Conservation (phyloP, 2,888 invertebrate species). For the Slavum lentiscoides region DNA sequence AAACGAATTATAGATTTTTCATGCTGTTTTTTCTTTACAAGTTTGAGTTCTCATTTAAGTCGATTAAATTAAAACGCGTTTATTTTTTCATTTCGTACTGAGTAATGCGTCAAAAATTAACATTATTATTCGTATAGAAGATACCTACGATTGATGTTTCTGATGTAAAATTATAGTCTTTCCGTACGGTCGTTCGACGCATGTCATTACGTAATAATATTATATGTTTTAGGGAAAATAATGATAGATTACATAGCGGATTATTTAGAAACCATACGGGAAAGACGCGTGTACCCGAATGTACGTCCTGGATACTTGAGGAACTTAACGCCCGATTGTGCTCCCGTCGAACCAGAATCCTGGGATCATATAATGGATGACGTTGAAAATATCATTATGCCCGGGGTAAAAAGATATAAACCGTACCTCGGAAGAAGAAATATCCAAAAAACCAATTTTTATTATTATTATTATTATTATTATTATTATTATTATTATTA, state of each 20-base stretch:
- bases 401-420: conserved; percentile 78
- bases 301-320: conserved; percentile 94
- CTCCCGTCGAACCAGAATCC: conserved; percentile 83
- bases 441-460: too few relatives aligned
- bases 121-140: too few relatives aligned
- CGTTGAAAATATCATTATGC: conserved; percentile 93
- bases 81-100: background rate
- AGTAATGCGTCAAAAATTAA: too few relatives aligned
- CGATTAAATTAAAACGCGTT: background rate
- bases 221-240: conserved; percentile 76
- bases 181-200: too few relatives aligned
- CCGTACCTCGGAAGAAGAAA: too few relatives aligned
- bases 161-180: too few relatives aligned
- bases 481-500: too few relatives aligned
- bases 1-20: background rate
- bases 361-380: conserved; percentile 93
- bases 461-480: too few relatives aligned
- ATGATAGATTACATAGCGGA: conserved; percentile 98
- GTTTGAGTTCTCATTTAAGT: too few relatives aligned
- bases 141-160: too few relatives aligned
- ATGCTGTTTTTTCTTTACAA: too few relatives aligned
- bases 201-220: too few relatives aligned
- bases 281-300: conserved; percentile 87
- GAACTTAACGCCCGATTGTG: conserved; percentile 79
- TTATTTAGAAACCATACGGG: conserved; percentile 88